These are phyloP conservation scores for Rattus norvegicus DNA, from an alignment of 2,113 vertebrate species.

Conservation along the genomic window GRCr8 NC_086025.1:40159001-40159500, in stretches of 20 bases:
- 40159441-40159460: constrained; percentile 97
- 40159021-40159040: neutral
- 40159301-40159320: constrained; percentile 57
- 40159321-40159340: constrained; percentile 39
- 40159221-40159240: neutral
- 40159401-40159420: constrained; percentile 83
- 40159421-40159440: constrained; percentile 87
- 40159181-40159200: neutral
- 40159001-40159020: neutral
- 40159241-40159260: constrained; percentile 20
- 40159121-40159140: neutral
- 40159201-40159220: neutral
- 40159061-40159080: neutral
- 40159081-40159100: neutral
- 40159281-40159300: neutral
- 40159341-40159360: constrained; percentile 71
- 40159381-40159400: constrained; percentile 74
- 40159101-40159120: neutral
- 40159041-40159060: neutral
- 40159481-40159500: constrained; percentile 91
- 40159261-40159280: neutral
- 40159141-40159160: neutral
- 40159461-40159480: constrained; percentile 93
- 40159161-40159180: neutral
- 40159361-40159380: constrained; percentile 34